These are phyloP conservation scores for Rhizoglyphus robini DNA, from an alignment of 1,140 invertebrate species.

Conservation along the genomic window DNA sequence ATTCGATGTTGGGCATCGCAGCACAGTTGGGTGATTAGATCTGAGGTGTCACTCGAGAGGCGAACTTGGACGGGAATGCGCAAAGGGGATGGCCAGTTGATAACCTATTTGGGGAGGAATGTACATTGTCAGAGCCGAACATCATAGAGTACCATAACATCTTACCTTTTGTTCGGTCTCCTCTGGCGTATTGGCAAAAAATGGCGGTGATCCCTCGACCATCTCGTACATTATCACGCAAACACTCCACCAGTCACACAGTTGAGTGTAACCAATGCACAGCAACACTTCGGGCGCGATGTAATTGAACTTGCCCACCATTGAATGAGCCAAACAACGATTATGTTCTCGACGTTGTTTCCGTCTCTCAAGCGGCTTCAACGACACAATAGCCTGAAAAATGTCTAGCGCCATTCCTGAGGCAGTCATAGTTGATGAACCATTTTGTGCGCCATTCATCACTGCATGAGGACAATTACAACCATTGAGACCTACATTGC, in stretches of 20 bases:
- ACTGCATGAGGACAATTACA: constrained; percentile 26
- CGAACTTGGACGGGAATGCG: constrained; percentile 51
- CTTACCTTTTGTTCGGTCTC: constrained; percentile 91
- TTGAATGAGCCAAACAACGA: constrained; percentile 84
- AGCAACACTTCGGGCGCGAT: constrained; percentile 92
- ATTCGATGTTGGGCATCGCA: constrained; percentile 70
- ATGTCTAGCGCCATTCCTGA: no score
- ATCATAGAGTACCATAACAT: no score
- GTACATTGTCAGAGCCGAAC: not conserved
- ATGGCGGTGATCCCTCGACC: constrained; percentile 93
- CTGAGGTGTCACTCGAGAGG: constrained; percentile 65
- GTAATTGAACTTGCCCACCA: constrained; percentile 96
- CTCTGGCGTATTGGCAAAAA: constrained; percentile 75
- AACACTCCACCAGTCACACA: constrained; percentile 99
- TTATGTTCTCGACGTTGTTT: constrained; percentile 70
- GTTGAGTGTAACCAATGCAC: constrained; percentile 70
- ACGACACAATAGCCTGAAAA: no score
- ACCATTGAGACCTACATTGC: constrained; percentile 42
- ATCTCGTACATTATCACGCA: constrained; percentile 98
- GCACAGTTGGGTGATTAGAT: constrained; percentile 82
- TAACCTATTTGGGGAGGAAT: constrained; percentile 52
- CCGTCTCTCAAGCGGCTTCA: constrained; percentile 65
- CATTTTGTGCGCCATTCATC: constrained; percentile 22
- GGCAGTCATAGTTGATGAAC: constrained; percentile 37
- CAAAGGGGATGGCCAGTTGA: constrained; percentile 84